Percentiles rank a stretch among this genome's conserved stretches.
Evolutionary conservation across 64 coral and sea anemone species (phyloP).

Genomic region (Montipora sp.): DNA sequence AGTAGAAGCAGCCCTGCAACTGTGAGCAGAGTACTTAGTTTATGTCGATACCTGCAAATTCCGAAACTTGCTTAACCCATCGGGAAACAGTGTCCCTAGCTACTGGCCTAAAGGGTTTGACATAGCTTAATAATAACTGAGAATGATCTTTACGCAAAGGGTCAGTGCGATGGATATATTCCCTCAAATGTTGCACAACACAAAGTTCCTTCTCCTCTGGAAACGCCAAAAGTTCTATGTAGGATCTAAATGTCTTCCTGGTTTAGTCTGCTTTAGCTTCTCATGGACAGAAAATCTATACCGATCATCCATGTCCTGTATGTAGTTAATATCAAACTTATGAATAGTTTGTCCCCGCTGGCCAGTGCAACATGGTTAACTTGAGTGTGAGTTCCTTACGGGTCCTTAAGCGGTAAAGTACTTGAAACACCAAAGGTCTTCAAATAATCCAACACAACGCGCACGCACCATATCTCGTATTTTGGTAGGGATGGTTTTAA

Average conservation of each 20-base stretch:
- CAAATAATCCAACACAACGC: neutral
- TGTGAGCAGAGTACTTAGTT: neutral
- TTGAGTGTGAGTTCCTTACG: slow-evolving; percentile 31
- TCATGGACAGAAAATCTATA: neutral
- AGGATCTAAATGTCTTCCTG: neutral
- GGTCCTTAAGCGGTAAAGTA: neutral
- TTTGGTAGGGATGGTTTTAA: slow-evolving; percentile 17
- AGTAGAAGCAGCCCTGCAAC: slow-evolving; percentile 22
- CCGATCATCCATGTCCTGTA: neutral
- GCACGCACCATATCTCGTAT: slow-evolving; percentile 30
- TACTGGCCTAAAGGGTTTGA: slow-evolving; percentile 27
- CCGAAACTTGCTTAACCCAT: slow-evolving; percentile 1
- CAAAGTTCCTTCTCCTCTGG: neutral
- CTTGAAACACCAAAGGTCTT: neutral
- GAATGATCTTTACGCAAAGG: neutral
- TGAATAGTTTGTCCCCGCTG: slow-evolving; percentile 34
- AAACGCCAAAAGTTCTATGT: neutral
- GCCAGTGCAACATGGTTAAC: slow-evolving; percentile 34
- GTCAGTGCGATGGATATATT: slow-evolving; percentile 1
- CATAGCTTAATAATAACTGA: slow-evolving; percentile 23
- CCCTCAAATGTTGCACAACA: slow-evolving; percentile 2
- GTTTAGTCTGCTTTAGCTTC: slow-evolving; percentile 58
- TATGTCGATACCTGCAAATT: slow-evolving; percentile 1
- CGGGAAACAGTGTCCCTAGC: neutral
- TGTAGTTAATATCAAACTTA: neutral